phyloP scores from a whole-genome alignment of 2,113 vertebrate genomes.

The Heterotilapia buettikoferi region DNA sequence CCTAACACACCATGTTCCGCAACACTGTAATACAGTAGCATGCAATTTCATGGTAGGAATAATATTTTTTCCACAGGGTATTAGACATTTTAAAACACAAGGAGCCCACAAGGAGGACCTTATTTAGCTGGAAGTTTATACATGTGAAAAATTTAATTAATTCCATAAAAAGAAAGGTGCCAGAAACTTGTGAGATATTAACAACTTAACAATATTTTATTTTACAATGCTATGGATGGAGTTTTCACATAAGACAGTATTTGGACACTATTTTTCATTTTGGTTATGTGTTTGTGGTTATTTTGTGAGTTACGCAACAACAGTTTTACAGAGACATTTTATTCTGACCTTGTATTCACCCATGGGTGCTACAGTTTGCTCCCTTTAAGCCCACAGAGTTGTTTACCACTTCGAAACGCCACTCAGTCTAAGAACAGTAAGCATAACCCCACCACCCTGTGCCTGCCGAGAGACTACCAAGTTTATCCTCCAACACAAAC shows the following conservation, averaged over 20 bases:
- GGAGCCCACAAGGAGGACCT: neutral
- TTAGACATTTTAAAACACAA: neutral
- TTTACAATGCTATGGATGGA: neutral
- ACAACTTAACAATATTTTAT: neutral
- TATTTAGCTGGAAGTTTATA: neutral
- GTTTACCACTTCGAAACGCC: slow-evolving; percentile 32
- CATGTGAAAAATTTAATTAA: neutral
- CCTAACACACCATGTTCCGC: neutral
- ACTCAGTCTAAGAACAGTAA: slow-evolving; percentile 5
- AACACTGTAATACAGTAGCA: neutral
- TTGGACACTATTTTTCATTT: neutral
- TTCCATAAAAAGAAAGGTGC: neutral
- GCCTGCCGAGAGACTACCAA: neutral
- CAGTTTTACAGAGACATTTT: neutral
- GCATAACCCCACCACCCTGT: neutral
- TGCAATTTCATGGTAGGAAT: neutral
- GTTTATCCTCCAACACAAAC: neutral
- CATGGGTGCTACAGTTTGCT: neutral
- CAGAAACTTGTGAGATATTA: neutral
- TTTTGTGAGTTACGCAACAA: neutral
- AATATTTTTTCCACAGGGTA: neutral
- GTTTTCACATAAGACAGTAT: neutral
- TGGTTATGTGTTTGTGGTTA: neutral
- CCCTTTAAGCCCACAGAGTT: neutral
- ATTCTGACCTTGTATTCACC: neutral